A percentile compares a stretch with the other conserved stretches of the same genome.
These are phyloP conservation scores for Mongoloraphidia duomilia DNA, from an alignment of 2,888 invertebrate species.

Conservation along the genomic window DNA sequence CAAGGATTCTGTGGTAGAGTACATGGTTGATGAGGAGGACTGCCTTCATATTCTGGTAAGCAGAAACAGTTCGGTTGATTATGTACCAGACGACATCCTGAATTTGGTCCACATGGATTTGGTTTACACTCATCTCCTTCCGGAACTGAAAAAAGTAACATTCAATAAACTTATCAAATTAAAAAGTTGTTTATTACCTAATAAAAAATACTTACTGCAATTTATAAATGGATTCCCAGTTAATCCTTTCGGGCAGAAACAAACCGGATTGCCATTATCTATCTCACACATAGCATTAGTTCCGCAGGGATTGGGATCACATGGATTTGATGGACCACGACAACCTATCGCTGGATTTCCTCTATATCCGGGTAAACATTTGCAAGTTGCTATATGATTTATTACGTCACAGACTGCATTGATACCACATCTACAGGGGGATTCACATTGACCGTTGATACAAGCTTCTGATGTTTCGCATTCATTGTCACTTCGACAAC, in stretches of 20 bases:
- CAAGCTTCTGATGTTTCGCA: conserved; percentile 64
- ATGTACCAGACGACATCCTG: conserved; percentile 64
- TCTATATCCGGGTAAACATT: conserved; percentile 65
- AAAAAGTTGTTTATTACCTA: neutral
- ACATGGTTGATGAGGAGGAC: conserved; percentile 60
- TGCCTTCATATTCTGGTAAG: conserved; percentile 72
- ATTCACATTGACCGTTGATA: conserved; percentile 57
- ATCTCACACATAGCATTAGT: conserved; percentile 69
- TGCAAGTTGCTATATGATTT: conserved; percentile 65
- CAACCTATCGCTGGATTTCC: conserved; percentile 64
- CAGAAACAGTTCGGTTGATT: conserved; percentile 75
- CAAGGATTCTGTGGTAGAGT: conserved; percentile 63
- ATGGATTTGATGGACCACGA: conserved; percentile 60
- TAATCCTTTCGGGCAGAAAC: conserved; percentile 76
- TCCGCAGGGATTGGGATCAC: conserved; percentile 79
- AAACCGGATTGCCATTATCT: conserved; percentile 74
- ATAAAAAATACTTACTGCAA: conserved; percentile 58
- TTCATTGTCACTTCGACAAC: conserved; percentile 56
- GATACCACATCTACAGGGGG: conserved; percentile 64
- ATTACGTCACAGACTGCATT: conserved; percentile 71
- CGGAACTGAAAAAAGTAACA: conserved; percentile 48
- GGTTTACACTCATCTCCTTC: conserved; percentile 73
- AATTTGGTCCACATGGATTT: conserved; percentile 71
- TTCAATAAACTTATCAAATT: neutral
- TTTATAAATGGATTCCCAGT: conserved; percentile 84